Conservation (phyloP, 2,888 invertebrate species). For the Nowickia ferox region DNA sequence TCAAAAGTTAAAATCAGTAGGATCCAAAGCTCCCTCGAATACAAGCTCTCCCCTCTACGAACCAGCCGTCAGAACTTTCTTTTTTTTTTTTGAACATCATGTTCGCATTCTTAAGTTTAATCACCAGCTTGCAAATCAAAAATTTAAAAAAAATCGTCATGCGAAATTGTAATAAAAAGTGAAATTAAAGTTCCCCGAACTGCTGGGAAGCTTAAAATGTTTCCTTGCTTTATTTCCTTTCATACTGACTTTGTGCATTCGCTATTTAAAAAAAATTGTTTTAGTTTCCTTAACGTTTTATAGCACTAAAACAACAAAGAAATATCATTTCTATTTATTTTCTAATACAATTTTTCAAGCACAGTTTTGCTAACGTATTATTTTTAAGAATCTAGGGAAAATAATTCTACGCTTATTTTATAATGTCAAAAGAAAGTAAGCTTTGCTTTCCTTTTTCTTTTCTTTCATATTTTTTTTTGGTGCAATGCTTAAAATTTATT, state of each 20-base stretch:
- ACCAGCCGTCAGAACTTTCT: too few species aligned
- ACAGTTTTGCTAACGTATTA: conserved; percentile 10
- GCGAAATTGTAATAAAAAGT: too few species aligned
- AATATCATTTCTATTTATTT: conserved; percentile 31
- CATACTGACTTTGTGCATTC: too few species aligned
- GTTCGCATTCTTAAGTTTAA: too few species aligned
- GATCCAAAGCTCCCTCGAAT: too few species aligned
- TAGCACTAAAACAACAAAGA: background rate
- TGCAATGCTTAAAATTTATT: conserved; percentile 3
- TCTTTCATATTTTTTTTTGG: background rate
- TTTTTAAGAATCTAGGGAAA: conserved; percentile 6
- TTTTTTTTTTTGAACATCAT: too few species aligned
- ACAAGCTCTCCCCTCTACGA: too few species aligned
- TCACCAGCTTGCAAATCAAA: too few species aligned
- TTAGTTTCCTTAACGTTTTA: background rate
- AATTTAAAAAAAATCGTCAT: too few species aligned
- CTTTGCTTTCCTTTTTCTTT: background rate
- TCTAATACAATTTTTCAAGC: conserved; percentile 1
- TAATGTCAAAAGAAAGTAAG: background rate
- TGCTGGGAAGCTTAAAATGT: background rate
- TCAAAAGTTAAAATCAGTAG: too few species aligned
- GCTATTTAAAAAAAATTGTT: background rate
- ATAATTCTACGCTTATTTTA: background rate
- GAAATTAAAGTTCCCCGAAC: background rate
- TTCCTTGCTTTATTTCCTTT: background rate